A percentile compares a stretch with the other conserved stretches of the same genome.
phyloP scores from a whole-genome alignment of 2,888 invertebrate genomes.

The Lycocerus yunnanus region DNA sequence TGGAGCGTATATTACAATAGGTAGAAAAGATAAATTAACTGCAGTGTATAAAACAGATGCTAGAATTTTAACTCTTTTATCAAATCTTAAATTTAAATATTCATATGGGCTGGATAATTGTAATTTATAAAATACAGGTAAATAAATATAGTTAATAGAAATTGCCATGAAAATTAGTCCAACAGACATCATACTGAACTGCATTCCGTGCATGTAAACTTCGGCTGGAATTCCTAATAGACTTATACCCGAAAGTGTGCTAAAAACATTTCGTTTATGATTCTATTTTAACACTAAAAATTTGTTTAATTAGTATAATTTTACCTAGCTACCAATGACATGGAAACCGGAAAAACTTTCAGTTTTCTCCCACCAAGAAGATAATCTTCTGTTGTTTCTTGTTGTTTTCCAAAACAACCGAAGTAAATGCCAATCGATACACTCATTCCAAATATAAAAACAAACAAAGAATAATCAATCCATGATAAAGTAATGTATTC shows the following conservation, averaged over 20 bases:
- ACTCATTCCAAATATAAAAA: slow-evolving; percentile 58
- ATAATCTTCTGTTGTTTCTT: slow-evolving; percentile 69
- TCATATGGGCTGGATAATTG: slow-evolving; percentile 73
- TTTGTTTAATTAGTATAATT: slow-evolving; percentile 29
- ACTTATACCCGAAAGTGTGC: slow-evolving; percentile 76
- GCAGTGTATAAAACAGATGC: slow-evolving; percentile 65
- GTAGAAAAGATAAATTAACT: slow-evolving; percentile 62
- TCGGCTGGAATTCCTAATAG: slow-evolving; percentile 76
- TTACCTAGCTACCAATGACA: slow-evolving; percentile 77
- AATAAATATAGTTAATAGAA: slow-evolving; percentile 54
- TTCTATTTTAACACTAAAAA: too few relatives aligned
- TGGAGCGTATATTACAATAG: slow-evolving; percentile 73
- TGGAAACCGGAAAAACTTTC: slow-evolving; percentile 72
- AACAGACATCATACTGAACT: slow-evolving; percentile 59
- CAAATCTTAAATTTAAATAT: slow-evolving; percentile 68
- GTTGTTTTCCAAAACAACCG: slow-evolving; percentile 62
- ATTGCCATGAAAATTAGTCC: slow-evolving; percentile 49
- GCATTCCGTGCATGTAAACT: slow-evolving; percentile 72
- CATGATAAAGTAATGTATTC: slow-evolving; percentile 52
- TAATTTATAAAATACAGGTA: slow-evolving; percentile 73
- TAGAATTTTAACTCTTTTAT: slow-evolving; percentile 62
- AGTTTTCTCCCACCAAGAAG: slow-evolving; percentile 73
- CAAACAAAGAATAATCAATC: slow-evolving; percentile 63
- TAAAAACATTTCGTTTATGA: too few relatives aligned
- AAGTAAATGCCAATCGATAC: slow-evolving; percentile 64